Conservation (phyloP, 2,113 vertebrate species). For the Xiphias gladius region DNA sequence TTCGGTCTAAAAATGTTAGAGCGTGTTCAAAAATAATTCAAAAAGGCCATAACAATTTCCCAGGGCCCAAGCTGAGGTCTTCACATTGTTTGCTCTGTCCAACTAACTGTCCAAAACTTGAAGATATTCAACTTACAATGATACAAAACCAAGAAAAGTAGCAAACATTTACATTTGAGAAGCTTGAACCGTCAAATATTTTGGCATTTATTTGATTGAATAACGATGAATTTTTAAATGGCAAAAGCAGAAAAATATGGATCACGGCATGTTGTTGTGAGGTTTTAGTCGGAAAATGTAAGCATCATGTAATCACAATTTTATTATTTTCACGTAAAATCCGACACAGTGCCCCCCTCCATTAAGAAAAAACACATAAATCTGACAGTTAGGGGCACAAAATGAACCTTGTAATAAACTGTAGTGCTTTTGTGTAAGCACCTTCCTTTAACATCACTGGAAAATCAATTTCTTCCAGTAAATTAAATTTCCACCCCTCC, state of each 20-base stretch:
- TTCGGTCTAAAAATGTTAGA: not conserved
- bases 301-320: not conserved
- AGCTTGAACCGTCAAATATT: not conserved
- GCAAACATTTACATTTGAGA: not conserved
- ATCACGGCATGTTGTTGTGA: not conserved
- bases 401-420: not conserved
- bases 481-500: constrained; percentile 50
- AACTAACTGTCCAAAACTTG: too few species aligned
- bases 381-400: not conserved
- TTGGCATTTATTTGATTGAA: not conserved
- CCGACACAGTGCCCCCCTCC: not conserved
- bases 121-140: not conserved
- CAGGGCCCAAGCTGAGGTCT: not conserved
- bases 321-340: not conserved
- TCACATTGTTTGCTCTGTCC: not conserved
- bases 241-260: not conserved
- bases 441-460: constrained; percentile 7
- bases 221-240: not conserved
- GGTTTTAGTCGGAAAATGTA: not conserved
- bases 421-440: constrained; percentile 10
- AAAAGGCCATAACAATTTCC: not conserved
- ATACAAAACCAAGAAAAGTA: not conserved
- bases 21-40: too few species aligned
- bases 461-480: constrained; percentile 65
- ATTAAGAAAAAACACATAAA: not conserved